Percentiles rank a stretch among this genome's conserved stretches.
These are phyloP conservation scores for Diarsia mendica DNA, from an alignment of 2,888 invertebrate genomes.

Conservation along the genomic window DNA sequence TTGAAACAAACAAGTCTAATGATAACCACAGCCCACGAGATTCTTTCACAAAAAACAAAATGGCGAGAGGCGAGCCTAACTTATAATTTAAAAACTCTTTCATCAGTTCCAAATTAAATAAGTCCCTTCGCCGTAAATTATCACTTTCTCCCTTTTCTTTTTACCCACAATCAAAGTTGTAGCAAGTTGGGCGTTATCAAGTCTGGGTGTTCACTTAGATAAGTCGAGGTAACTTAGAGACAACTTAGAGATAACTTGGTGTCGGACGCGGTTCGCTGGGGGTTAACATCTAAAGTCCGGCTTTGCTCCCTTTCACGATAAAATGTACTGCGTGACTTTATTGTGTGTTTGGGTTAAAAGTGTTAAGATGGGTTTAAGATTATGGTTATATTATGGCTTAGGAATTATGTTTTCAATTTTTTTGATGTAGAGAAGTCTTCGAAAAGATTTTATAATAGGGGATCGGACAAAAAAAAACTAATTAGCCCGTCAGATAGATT, in stretches of 20 bases:
- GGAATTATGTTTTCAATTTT: background rate
- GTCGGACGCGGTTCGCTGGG: constrained; percentile 46
- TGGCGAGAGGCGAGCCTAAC: background rate
- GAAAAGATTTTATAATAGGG: no score
- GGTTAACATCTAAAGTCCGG: constrained; percentile 51
- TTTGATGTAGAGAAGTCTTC: no score
- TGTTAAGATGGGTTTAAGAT: constrained; percentile 8
- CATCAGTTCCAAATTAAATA: constrained; percentile 36
- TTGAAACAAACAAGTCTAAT: constrained; percentile 9
- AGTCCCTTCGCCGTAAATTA: constrained; percentile 42
- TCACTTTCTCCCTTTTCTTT: constrained; percentile 26
- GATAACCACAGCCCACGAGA: constrained; percentile 7
- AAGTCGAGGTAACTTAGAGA: constrained; percentile 61
- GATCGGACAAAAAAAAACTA: no score
- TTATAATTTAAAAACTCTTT: constrained; percentile 33
- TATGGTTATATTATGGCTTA: background rate
- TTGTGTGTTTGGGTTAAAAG: constrained; percentile 30
- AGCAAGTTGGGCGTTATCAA: constrained; percentile 59
- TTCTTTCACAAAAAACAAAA: background rate
- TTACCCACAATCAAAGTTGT: constrained; percentile 49
- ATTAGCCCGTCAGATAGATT: no score
- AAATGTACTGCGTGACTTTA: constrained; percentile 54
- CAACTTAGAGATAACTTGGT: constrained; percentile 62
- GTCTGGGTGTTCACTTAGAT: constrained; percentile 54
- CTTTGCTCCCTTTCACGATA: constrained; percentile 52